Percentiles rank a stretch among this genome's conserved stretches.
Conservation (phyloP, 2,888 invertebrate genomes). For the Branchipolynoe longqiensis region DNA sequence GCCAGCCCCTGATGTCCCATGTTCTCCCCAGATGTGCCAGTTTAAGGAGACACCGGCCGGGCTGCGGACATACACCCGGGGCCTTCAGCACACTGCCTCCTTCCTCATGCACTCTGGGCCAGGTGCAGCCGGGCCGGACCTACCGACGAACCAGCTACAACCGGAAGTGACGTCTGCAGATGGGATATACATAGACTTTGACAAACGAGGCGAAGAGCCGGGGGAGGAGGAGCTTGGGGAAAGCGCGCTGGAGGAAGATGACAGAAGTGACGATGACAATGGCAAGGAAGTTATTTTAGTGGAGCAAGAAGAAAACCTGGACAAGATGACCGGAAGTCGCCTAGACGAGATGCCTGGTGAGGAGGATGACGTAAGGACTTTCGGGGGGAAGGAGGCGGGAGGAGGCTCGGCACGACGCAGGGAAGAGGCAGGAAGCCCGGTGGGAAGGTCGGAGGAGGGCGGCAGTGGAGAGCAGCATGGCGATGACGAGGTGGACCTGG, state of each 20-base stretch:
- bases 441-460: not conserved
- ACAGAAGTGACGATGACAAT: not conserved
- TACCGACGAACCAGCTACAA: not conserved
- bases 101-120: not conserved
- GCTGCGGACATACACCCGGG: constrained; percentile 71
- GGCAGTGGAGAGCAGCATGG: constrained; percentile 5
- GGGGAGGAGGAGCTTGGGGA: not conserved
- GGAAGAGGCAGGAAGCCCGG: not conserved
- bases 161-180: not conserved
- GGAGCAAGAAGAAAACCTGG: not conserved
- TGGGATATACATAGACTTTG: not conserved
- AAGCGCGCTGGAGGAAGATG: constrained; percentile 6
- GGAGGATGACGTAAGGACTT: not conserved
- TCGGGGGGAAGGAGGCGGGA: not conserved
- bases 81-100: constrained; percentile 68
- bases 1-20: too few relatives aligned
- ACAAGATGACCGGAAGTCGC: not conserved
- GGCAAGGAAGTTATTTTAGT: not conserved
- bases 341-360: not conserved
- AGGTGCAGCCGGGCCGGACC: not conserved
- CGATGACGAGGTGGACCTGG: not conserved
- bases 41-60: constrained; percentile 49
- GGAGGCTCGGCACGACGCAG: not conserved
- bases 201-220: not conserved
- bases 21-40: constrained; percentile 74